phyloP scores from a whole-genome alignment of 2,113 vertebrate species.

The Oceanites oceanicus region DNA sequence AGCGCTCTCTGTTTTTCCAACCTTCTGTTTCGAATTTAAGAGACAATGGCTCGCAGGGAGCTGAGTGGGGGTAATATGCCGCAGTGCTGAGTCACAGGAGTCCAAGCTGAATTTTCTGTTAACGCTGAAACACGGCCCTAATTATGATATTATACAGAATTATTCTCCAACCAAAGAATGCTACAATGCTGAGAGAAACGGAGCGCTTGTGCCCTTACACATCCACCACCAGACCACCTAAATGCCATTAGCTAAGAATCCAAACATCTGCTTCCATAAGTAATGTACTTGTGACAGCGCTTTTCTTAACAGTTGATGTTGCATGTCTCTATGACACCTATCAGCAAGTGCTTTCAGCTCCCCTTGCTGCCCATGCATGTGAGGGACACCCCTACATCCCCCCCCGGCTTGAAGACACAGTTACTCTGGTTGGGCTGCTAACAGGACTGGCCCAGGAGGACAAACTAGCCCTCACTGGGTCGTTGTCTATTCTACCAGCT shows the following conservation, averaged over 20 bases:
- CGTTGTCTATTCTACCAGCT: neutral
- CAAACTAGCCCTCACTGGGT: neutral
- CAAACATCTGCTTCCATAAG: neutral
- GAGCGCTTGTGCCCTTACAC: rapidly evolving
- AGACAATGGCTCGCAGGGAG: constrained; percentile 55
- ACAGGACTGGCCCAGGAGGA: neutral
- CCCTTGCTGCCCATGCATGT: neutral
- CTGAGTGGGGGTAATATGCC: neutral
- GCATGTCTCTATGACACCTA: neutral
- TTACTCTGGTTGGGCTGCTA: neutral
- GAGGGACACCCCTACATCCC: neutral
- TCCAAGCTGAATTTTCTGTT: neutral
- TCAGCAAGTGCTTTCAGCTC: neutral
- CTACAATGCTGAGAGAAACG: neutral
- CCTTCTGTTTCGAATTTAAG: constrained; percentile 56
- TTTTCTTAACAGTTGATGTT: neutral
- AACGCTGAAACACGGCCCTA: neutral
- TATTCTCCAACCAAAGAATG: neutral
- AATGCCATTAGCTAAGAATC: rapidly evolving
- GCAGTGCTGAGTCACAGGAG: constrained; percentile 58
- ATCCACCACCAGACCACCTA: neutral
- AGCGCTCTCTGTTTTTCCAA: constrained; percentile 16
- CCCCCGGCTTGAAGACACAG: neutral
- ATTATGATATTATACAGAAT: neutral
- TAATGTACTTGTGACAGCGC: rapidly evolving